Base-by-base conservation (phyloP, 2,797 vertebrate species). In the Myotis planiceps region DNA sequence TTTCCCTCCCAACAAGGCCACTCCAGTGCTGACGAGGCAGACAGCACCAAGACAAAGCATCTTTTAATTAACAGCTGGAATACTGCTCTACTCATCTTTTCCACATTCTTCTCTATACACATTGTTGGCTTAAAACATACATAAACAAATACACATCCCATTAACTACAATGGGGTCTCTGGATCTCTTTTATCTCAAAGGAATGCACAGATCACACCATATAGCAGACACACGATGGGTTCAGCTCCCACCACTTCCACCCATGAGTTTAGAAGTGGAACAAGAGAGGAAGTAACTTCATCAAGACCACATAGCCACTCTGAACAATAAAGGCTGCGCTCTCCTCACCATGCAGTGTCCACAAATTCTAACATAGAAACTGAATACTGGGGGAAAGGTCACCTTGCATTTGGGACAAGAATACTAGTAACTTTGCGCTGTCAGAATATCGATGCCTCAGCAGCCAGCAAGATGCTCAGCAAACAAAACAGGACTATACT, bases 221-320 rank as follows among this genome's bases (percentile, higher is more conserved):
- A 68, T 0, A 23, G 34, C 16, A 45, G 37, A 16, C 23, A 16
- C 23, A n/a, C 0, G 1, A 72, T 6, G 18, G 32, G 9, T 7
- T 13, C 19, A 4, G 29, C 12, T 49, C 55, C 29, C 29, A 7
- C 15, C n/a, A 80, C 15, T 25, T 60, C 42, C 3, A 63, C 45
- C 55, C 58, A 23, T 9, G n/a, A 25, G 5, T 18, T 4, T 0
- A 87, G 16, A 19, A 74, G 8, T 0, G 5, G 39, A 90, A 63
- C 15, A 29, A 75, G 39, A 32, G 37, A 58, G 15, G 60, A 68
- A 76, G 4, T 21, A 37, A 53, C 69, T 32, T 72, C 34, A 71
- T 19, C 29, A 34, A 25, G 47, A 16, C 25, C 49, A 92, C 37
- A 51, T 0, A 32, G 65, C 49, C 47, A 34, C 29, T 12, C 10